Evolutionary conservation across 2,888 invertebrate genomes (phyloP), one percentile per base, ranked within the genome.

Genomic region (Tryphoninae sp.): DNA sequence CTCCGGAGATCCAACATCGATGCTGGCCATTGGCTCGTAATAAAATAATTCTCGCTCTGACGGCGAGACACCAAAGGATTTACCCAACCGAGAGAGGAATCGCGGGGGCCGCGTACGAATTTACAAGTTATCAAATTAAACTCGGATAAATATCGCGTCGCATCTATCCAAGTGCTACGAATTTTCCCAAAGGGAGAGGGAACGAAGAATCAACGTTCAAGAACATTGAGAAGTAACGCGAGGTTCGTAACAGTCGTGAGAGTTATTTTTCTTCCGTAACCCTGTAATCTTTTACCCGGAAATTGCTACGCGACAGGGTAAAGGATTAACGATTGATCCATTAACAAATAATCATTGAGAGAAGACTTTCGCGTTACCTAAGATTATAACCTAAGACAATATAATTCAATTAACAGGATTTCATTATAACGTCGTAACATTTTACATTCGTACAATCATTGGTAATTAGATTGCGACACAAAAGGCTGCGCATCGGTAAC

Each of bases 1-100:
- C 90, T 86, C 86, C 87, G 87, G 88, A 86, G 86, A 87, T 86
- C 80, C 84, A 86, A 81, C 86, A 85, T 88, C 90, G 85, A 89
- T 89, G 89, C 88, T 87, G 86, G 89, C 89, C 87, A 84, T 87
- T 81, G 72, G 42, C 80, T 61, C 45, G 19, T 58, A 51, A 78
- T 78, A 75, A 71, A 64, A 53, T 80, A 49, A 64, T 23, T 42
- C 2, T 51, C 68, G 42, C 33, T 19, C 13, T 16, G 58, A 68
- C 40, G 65, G 40, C 73, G 55, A 78, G 53, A 19, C 55, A 71
- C 65, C 77, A 62, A 51, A 77, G 76, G 76, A 82, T 82, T 76
- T 42, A 77, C 79, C 80, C 58, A 58, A n/a, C 22, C 58, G 55
- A 55, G 2, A 45, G 13, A 45, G 11, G 13, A 45, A 33, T 33